Base-by-base conservation (phyloP, 2,888 invertebrate species). In the Andrena haemorrhoa region DNA sequence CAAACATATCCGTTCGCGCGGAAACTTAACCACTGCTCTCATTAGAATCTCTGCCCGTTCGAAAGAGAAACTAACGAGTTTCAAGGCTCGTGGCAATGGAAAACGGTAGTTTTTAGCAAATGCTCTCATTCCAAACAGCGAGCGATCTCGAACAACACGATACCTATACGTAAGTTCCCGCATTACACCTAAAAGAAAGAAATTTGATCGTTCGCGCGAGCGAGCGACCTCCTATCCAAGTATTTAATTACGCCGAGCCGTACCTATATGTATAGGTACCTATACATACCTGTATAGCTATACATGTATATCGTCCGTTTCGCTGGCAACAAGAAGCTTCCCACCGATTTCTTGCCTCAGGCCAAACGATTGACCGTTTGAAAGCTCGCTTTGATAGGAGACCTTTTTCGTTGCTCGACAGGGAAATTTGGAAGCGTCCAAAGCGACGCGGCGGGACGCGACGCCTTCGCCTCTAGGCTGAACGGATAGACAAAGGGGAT, bases 291-390 rank as follows among this genome's bases (percentile, higher is more conserved):
- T n/a, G n/a, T n/a, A n/a, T n/a, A n/a, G n/a, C n/a, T n/a, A n/a
- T n/a, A n/a, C n/a, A n/a, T n/a, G n/a, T n/a, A n/a, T n/a, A 75
- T 86, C 63, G 78, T 61, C 61, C 26, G 66, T 68, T 51, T 74
- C 70, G 26, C 49, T 20, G 56, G 51, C 53, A 56, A 75, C 35
- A 35, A 49, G 35, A 69, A 49, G 26, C 47, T 63, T 63, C 31
- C 70, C n/a, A 20, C 10, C 51, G 35, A 26, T 49, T 63, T 56
- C 16, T n/a, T 23, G 72, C 56, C 41, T 60, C 23, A 68, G 72
- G 66, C 75, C n/a, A 20, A 51, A 63, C 71, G 84, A 76, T 84
- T 79, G 79, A 66, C 75, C 63, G 63, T 70, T 71, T 69, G 66
- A 75, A 75, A 75, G 69, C 23, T 26, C 12, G 8, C 10, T 31